These are phyloP conservation scores for Apoderus coryli DNA, from an alignment of 2,888 invertebrate species.

Conservation along the genomic window DNA sequence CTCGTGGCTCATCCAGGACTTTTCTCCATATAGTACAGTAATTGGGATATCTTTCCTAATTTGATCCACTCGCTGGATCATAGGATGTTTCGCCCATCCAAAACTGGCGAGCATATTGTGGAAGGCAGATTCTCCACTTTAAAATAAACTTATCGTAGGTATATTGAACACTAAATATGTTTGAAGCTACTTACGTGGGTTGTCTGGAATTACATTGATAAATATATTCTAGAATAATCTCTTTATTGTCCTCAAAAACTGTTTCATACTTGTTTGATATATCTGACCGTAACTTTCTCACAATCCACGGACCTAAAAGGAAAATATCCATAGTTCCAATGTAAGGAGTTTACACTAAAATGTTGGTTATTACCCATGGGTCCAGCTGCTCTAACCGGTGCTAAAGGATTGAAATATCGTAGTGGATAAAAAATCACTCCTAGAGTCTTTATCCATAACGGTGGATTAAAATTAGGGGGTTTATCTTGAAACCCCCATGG, in stretches of 20 bases:
- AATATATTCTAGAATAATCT: constrained; percentile 77
- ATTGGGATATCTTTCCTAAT: constrained; percentile 61
- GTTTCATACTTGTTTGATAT: constrained; percentile 67
- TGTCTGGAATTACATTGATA: constrained; percentile 92
- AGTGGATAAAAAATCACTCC: constrained; percentile 58
- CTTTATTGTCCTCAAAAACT: constrained; percentile 49
- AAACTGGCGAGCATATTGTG: constrained; percentile 74
- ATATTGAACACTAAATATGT: not conserved
- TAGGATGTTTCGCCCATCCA: constrained; percentile 94
- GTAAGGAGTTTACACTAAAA: no score
- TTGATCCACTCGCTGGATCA: constrained; percentile 65
- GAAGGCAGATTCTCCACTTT: constrained; percentile 83
- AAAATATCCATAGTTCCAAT: no score
- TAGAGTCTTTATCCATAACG: constrained; percentile 67
- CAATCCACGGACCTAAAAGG: constrained; percentile 64
- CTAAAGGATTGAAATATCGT: constrained; percentile 67
- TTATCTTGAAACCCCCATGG: constrained; percentile 64
- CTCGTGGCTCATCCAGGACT: constrained; percentile 87
- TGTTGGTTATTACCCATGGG: constrained; percentile 48
- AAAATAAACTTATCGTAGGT: constrained; percentile 18
- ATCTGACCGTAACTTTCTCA: constrained; percentile 78
- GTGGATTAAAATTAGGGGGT: constrained; percentile 43
- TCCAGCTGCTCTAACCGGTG: constrained; percentile 79
- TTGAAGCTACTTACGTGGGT: constrained; percentile 51
- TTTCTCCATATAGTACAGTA: constrained; percentile 80